Base-by-base conservation (phyloP, 1,140 invertebrate species). In the Bombus waltoni region DNA sequence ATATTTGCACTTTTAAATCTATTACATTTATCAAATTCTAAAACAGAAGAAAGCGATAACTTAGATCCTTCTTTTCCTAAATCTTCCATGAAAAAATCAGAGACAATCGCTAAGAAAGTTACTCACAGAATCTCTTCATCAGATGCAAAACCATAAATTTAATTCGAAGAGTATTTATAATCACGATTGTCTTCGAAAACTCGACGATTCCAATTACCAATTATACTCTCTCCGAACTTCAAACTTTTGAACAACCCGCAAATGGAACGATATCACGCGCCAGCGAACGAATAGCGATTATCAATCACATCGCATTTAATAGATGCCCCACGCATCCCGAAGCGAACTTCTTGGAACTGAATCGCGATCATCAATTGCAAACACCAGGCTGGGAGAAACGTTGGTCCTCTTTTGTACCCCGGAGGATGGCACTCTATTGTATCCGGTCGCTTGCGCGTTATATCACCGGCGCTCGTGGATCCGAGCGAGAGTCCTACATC, bases 381-480 rank as follows among this genome's bases (percentile, higher is more conserved):
- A 68, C 83, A 74, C 59, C 59, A 28, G 72, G 59, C 62, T 53
- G 53, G 44, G 28, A 86, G 85, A 77, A 47, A 74, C 72, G 66
- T 18, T 85, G 65, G 78, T 70, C 42, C 62, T 68, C 81, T 75
- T 74, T 88, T 25, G 66, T 70, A 40, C 59, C 71, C 59, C 32
- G 32, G 71, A 87, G 22, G 77, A 83, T 65, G 90, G 86, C 90
- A 89, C 85, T 89, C 88, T 90, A 91, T 90, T 91, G 88, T 90
- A 88, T 66, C 70, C 80, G 72, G 75, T 81, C 81, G 88, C 89
- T 91, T 87, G 90, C 92, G 91, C 87, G 91, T 91, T 91, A 77
- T 87, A 76, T 89, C 88, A 83, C 78, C 87, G 66, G 44, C 72
- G 77, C 87, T 62, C 25, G 70, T 40, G 73, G 88, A 87, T 88